Evolutionary conservation across 2,113 vertebrate genomes (phyloP).

Genomic region (Mesembrinibis cayennensis): DNA sequence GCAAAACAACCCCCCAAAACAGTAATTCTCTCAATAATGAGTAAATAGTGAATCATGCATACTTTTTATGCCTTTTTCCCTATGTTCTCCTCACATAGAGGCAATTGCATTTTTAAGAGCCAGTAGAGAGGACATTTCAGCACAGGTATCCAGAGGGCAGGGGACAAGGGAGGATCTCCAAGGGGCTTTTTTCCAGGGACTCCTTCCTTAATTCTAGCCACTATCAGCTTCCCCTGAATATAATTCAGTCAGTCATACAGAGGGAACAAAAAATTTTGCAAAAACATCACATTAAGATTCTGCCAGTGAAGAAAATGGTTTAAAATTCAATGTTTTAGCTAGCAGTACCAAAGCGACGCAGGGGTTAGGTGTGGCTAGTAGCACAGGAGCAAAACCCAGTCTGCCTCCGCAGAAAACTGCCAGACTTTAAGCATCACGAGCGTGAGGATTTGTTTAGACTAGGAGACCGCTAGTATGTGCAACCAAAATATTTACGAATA

Average conservation of each 20-base stretch:
- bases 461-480: neutral
- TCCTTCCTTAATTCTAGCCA: neutral
- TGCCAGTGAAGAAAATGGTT: neutral
- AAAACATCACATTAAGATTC: neutral
- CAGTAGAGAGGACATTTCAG: neutral
- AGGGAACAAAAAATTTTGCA: neutral
- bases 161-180: neutral
- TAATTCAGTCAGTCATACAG: neutral
- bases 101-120: neutral
- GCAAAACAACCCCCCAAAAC: neutral
- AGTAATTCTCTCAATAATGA: neutral
- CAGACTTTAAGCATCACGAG: neutral
- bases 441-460: neutral
- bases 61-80: neutral
- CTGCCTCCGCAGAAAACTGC: neutral
- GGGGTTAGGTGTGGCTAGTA: neutral
- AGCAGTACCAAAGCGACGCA: fast-evolving
- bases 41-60: neutral
- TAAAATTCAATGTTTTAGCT: neutral
- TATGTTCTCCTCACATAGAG: neutral
- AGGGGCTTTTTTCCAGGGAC: neutral
- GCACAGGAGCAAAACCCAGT: neutral
- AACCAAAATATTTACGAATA: neutral
- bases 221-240: neutral
- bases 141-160: neutral